Evolutionary conservation across 2,888 invertebrate species (phyloP).

Genomic region (Cacoxenus indagator): DNA sequence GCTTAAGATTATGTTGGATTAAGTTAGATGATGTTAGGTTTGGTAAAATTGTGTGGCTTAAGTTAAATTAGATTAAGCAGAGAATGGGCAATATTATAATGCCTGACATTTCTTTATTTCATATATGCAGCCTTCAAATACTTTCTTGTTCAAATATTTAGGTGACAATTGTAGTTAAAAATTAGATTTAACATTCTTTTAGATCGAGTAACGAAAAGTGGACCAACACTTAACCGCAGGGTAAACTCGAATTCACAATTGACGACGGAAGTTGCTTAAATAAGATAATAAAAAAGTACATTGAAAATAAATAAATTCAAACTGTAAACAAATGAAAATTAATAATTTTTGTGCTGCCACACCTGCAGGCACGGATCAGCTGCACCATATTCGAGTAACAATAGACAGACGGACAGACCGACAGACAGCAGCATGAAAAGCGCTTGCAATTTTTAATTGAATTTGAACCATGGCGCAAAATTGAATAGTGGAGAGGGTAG

Average conservation of each 20-base stretch:
- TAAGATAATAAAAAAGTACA: background rate
- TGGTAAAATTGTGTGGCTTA: too few species aligned
- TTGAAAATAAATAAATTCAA: background rate
- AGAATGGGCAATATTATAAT: too few species aligned
- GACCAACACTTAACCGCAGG: background rate
- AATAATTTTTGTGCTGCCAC: background rate
- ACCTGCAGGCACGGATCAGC: too few species aligned
- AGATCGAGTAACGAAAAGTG: background rate
- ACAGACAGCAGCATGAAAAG: conserved; percentile 1
- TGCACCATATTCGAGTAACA: too few species aligned
- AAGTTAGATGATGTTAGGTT: too few species aligned
- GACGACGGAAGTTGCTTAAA: background rate
- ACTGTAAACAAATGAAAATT: background rate
- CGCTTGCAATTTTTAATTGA: conserved; percentile 14
- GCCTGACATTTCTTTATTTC: too few species aligned
- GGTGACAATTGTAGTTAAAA: too few species aligned
- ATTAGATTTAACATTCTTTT: background rate
- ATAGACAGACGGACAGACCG: background rate
- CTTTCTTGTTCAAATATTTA: too few species aligned
- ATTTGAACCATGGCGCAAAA: background rate
- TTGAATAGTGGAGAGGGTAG: background rate
- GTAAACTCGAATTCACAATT: background rate
- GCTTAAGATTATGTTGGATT: too few species aligned
- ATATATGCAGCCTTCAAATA: too few species aligned
- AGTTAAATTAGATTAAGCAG: too few species aligned